phyloP scores from a whole-genome alignment of 2,113 vertebrate species.

The Corythaixoides concolor region DNA sequence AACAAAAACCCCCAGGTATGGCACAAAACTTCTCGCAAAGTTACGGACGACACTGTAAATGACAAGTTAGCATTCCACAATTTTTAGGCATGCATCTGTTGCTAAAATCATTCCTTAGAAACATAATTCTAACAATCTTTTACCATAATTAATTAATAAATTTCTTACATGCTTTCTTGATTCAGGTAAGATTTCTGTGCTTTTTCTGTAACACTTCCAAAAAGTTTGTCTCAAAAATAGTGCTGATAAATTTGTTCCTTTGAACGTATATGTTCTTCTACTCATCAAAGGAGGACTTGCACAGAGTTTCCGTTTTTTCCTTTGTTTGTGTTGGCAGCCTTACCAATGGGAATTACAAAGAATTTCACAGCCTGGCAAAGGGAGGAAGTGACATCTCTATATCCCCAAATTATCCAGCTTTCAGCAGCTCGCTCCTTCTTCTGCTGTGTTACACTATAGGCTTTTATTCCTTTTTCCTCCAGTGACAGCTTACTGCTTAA shows the following conservation, averaged over 20 bases:
- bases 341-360: conserved; percentile 56
- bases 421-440: conserved; percentile 44
- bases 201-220: not conserved
- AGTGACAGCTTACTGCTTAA: not conserved
- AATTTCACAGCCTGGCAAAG: conserved; percentile 58
- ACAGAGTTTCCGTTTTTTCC: not conserved
- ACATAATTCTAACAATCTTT: not conserved
- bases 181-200: not conserved
- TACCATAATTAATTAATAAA: not conserved
- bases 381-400: conserved; percentile 57
- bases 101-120: not conserved
- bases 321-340: conserved; percentile 44
- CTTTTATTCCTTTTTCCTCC: conserved; percentile 22
- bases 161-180: not conserved
- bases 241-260: not conserved
- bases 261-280: not conserved
- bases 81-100: not conserved
- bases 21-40: not conserved
- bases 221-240: not conserved
- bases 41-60: not conserved
- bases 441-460: not conserved
- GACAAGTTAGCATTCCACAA: not conserved
- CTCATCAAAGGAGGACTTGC: not conserved
- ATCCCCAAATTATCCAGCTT: conserved; percentile 45
- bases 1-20: not conserved